phyloP scores from a whole-genome alignment of 2,113 vertebrate genomes.

The Bubo blakistoni region DNA sequence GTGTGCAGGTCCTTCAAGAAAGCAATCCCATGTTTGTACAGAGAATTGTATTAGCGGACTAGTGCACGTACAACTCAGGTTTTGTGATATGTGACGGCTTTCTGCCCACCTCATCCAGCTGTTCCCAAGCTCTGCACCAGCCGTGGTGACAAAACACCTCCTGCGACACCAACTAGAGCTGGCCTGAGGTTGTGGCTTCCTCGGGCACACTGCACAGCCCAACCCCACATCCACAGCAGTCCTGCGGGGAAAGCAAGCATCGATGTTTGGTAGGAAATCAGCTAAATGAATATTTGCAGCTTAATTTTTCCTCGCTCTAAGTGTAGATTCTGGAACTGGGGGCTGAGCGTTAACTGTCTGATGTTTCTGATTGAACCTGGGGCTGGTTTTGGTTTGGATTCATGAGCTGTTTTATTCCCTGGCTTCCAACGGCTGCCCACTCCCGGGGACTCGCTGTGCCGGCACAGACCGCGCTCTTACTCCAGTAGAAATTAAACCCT shows the following conservation, averaged over 20 bases:
- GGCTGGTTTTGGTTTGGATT: not conserved
- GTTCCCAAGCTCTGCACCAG: not conserved
- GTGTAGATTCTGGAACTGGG: not conserved
- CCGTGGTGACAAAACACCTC: not conserved
- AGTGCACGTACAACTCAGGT: fast-evolving
- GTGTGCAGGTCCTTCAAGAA: not conserved
- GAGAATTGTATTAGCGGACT: no score
- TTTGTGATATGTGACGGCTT: not conserved
- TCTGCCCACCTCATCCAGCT: not conserved
- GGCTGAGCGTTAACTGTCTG: not conserved
- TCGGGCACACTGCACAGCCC: no score
- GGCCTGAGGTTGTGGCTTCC: not conserved
- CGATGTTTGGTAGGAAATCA: not conserved
- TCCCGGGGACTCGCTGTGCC: not conserved
- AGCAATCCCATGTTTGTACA: fast-evolving
- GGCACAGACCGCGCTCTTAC: not conserved
- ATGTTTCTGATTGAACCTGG: not conserved
- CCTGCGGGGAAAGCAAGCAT: not conserved
- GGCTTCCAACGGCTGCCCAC: fast-evolving
- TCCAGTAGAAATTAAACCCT: not conserved
- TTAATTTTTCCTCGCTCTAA: not conserved
- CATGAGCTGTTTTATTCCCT: not conserved
- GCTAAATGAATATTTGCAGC: not conserved
- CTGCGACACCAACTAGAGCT: fast-evolving
- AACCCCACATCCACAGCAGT: fast-evolving